Percentiles rank a stretch among this genome's conserved stretches.
Conservation (phyloP, 2,113 vertebrate species). For the Pituophis catenifer region DNA sequence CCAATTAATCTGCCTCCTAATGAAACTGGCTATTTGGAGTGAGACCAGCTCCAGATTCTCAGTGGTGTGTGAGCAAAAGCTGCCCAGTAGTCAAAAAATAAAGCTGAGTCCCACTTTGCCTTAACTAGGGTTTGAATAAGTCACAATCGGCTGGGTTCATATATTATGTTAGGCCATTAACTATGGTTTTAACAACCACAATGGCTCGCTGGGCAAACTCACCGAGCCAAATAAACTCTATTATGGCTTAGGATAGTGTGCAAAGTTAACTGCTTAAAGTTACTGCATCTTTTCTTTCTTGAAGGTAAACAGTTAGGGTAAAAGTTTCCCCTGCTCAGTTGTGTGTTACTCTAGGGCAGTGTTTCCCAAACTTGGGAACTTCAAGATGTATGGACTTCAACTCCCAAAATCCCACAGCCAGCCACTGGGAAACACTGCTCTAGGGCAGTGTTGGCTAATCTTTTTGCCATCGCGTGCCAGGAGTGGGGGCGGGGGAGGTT, state of each 20-base stretch:
- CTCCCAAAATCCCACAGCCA: too few relatives aligned
- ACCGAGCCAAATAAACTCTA: neutral
- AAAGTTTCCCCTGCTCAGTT: neutral
- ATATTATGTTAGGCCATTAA: neutral
- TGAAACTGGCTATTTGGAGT: neutral
- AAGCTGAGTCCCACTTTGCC: neutral
- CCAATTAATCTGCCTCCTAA: neutral
- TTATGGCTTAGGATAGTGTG: neutral
- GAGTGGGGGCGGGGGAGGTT: too few relatives aligned
- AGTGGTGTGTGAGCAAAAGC: neutral
- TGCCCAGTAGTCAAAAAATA: neutral
- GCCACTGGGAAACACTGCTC: too few relatives aligned
- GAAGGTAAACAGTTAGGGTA: neutral
- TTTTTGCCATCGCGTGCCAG: too few relatives aligned
- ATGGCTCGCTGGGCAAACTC: neutral
- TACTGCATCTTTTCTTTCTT: neutral
- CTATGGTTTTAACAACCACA: neutral
- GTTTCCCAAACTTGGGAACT: too few relatives aligned
- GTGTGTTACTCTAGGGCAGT: neutral
- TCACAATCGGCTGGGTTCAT: neutral
- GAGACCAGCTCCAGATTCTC: neutral
- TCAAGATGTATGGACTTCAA: too few relatives aligned
- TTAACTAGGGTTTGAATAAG: neutral
- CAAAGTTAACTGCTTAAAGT: neutral
- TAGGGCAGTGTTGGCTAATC: neutral